These are phyloP conservation scores for Hetaerina americana DNA, from an alignment of 1,140 invertebrate genomes.

Conservation along the genomic window DNA sequence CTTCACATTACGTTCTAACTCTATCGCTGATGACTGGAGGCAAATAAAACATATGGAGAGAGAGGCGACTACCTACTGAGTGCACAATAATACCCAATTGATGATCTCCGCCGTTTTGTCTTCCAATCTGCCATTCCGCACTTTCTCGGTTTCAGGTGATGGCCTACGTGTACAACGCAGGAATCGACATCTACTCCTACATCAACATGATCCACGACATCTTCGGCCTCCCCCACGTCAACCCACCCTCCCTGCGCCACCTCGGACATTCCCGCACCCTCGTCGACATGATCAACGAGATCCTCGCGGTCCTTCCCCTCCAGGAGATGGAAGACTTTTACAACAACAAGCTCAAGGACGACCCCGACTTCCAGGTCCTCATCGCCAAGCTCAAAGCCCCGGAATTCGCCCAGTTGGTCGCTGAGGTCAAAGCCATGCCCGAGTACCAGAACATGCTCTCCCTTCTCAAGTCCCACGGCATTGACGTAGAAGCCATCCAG, in stretches of 20 bases:
- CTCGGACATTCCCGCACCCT: constrained; percentile 6
- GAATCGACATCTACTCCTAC: constrained; percentile 20
- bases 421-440: constrained; percentile 14
- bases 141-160: no score
- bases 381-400: constrained; percentile 13
- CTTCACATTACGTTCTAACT: no score
- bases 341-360: constrained; percentile 18
- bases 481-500: constrained; percentile 17
- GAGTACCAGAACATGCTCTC: constrained; percentile 18
- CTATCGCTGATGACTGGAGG: no score
- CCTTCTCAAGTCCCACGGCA: constrained; percentile 16
- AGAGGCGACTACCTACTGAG: no score
- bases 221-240: constrained; percentile 18
- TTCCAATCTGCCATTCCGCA: no score
- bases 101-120: no score
- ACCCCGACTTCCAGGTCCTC: constrained; percentile 16
- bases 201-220: constrained; percentile 15
- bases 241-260: constrained; percentile 11
- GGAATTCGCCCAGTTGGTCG: constrained; percentile 15
- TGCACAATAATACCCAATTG: no score
- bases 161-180: no score
- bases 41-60: no score
- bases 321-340: constrained; percentile 19
- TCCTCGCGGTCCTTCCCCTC: constrained; percentile 19
- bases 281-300: constrained; percentile 12